Percentiles rank a stretch among this genome's conserved stretches.
Evolutionary conservation across 2,797 vertebrate genomes (phyloP).

Genomic region (Xyrichtys novacula): DNA sequence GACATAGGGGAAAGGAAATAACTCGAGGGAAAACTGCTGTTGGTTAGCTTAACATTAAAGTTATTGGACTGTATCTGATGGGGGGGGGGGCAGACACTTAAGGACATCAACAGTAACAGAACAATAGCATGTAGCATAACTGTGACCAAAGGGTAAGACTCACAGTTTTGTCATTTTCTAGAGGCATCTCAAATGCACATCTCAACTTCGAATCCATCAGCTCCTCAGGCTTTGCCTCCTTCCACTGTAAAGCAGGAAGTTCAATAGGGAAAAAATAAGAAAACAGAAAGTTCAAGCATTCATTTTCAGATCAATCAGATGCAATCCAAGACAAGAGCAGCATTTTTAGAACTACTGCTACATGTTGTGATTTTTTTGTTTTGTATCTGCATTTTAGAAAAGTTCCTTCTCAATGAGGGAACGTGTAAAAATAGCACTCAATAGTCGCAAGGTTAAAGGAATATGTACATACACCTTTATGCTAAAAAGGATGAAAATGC

Average conservation of each 20-base stretch:
- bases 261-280: background rate
- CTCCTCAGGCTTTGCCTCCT: conserved; percentile 95
- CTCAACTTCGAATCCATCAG: conserved; percentile 98
- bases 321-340: background rate
- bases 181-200: conserved; percentile 95
- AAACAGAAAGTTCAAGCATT: background rate
- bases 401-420: background rate
- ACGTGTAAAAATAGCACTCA: background rate
- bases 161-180: conserved; percentile 95
- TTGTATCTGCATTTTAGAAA: background rate
- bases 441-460: background rate
- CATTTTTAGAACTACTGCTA: background rate
- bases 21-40: background rate
- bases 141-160: conserved; percentile 29
- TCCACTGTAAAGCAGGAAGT: conserved; percentile 88
- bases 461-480: background rate
- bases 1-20: background rate
- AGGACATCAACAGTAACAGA: background rate
- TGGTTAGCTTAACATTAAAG: no score
- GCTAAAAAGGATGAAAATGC: background rate
- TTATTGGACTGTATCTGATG: no score
- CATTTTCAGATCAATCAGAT: background rate
- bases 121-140: background rate
- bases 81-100: background rate
- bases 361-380: background rate